Percentiles rank a stretch among this genome's conserved stretches.
These are phyloP conservation scores for Eulemur albifrons DNA, from an alignment of 2,797 vertebrate species.

Conservation along the genomic window DNA sequence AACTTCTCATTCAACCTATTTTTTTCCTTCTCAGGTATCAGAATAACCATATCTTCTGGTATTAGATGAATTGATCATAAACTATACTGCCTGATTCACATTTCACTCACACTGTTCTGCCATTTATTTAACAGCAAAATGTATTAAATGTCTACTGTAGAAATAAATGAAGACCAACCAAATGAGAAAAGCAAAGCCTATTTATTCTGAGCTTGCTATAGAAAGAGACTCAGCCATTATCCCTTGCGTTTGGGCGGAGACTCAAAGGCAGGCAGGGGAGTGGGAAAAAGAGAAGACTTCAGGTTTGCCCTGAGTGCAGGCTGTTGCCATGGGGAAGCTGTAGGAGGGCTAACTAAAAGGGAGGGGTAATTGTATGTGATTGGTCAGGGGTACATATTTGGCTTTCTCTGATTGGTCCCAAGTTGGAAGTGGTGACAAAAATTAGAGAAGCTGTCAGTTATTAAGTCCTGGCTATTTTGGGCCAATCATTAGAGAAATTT, in stretches of 20 bases:
- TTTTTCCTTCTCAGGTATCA: background rate
- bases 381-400: background rate
- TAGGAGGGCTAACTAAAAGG: background rate
- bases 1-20: background rate
- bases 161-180: conserved; percentile 4
- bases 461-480: background rate
- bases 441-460: background rate
- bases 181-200: conserved; percentile 21
- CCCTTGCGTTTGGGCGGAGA: background rate
- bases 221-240: background rate
- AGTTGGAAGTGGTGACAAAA: background rate
- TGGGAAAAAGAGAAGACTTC: background rate
- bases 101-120: background rate
- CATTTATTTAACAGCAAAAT: conserved; percentile 8
- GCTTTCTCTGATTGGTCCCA: background rate
- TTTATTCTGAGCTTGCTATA: background rate
- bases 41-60: background rate
- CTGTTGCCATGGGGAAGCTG: background rate
- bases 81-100: background rate
- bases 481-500: background rate
- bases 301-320: background rate
- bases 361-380: background rate
- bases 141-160: background rate
- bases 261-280: background rate
- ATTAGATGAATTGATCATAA: background rate